A percentile compares a stretch with the other conserved stretches of the same genome.
Evolutionary conservation across 1,140 invertebrate species (phyloP).

Genomic region (Monomorium pharaonis): DNA sequence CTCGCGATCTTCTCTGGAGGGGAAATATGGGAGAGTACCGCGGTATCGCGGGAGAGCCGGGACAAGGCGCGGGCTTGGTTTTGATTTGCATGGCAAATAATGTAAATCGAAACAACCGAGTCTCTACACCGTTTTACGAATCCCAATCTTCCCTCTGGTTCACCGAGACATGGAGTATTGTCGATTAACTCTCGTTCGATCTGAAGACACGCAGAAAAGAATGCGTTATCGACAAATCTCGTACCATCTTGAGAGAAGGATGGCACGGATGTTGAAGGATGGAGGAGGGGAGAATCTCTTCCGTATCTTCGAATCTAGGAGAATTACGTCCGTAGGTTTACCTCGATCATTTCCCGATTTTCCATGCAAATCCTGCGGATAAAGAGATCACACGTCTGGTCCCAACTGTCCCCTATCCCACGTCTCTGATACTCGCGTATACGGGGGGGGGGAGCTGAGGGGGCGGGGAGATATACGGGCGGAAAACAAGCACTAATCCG

Average conservation of each 20-base stretch:
- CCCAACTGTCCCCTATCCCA: conserved; percentile 13
- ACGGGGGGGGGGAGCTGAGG: neutral
- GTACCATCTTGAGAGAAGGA: neutral
- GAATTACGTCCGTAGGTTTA: neutral
- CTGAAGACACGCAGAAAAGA: neutral
- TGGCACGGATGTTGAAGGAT: neutral
- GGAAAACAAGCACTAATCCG: conserved; percentile 44
- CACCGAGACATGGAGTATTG: neutral
- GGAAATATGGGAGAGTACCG: neutral
- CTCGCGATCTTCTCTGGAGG: conserved; percentile 42
- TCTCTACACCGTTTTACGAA: neutral
- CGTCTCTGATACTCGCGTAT: conserved; percentile 17
- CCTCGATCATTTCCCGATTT: neutral
- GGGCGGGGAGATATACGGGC: neutral
- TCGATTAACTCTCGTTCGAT: neutral
- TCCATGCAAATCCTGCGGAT: neutral
- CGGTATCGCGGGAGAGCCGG: neutral
- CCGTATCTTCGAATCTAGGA: neutral
- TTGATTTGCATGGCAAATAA: neutral
- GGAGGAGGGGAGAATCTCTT: neutral
- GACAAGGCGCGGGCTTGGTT: neutral
- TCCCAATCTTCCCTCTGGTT: neutral
- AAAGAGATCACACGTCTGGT: neutral
- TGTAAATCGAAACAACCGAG: neutral
- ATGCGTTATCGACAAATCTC: neutral